Evolutionary conservation across 2,888 invertebrate genomes (phyloP), one percentile per base, ranked within the genome.

Genomic region (Agrilus mali): DNA sequence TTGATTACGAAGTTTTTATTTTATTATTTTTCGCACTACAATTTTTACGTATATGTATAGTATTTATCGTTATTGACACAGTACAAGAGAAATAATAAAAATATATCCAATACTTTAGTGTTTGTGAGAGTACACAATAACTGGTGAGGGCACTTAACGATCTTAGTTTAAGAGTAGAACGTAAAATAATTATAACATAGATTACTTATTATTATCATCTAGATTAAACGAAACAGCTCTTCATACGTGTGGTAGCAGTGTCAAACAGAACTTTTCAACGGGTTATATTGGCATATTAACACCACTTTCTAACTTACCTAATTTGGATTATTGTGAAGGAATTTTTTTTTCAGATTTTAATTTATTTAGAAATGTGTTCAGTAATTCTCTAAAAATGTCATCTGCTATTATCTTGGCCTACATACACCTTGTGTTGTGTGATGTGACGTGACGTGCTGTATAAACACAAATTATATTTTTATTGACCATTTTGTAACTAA

Each of bases 81-180:
- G 47, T 52, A 52, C 46, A 50, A 49, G 47, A 42, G 48, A 42
- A 42, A 42, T 50, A 49, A 46, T 48, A 50, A 46, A 47, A 57
- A 58, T 60, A 48, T 56, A 57, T 53, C 55, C 61, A 60, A 60
- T 59, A 61, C 53, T 58, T 48, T 60, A 61, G 58, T 60, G 58
- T 60, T 63, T 63, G 64, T 65, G 64, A 60, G 66, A 49, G 60
- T 63, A 56, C 55, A 64, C 64, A 66, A 64, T 66, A 65, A 66
- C 52, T 56, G 66, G 65, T 65, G 66, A 65, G 53, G 66, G 66
- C 66, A 66, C 66, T 64, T 65, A 20, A 65, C 63, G 64, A 65
- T 64, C 63, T 51, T 61, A 62, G 63, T 51, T 58, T 64, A 63
- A 64, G 59, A 54, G 58, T 64, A 61, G 60, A 57, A 60, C 53